Evolutionary conservation across 2,888 invertebrate genomes (phyloP), one percentile per base, ranked within the genome.

Genomic region (Caprella mutica): DNA sequence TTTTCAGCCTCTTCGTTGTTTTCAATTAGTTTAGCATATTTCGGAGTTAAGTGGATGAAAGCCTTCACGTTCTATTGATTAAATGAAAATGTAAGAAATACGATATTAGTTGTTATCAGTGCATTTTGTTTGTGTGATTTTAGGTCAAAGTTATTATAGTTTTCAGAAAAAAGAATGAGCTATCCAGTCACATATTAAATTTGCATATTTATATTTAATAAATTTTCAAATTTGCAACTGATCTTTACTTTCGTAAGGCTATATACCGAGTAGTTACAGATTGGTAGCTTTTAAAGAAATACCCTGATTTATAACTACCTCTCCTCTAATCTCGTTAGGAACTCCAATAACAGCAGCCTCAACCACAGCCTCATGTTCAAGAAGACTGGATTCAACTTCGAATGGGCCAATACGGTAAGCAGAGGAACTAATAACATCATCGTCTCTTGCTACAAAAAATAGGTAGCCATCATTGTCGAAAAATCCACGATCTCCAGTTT

Each of bases 341-440:
- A 72, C 73, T 56, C 74, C 71, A 24, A 75, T 73, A 8, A 73
- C 75, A 9, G 75, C 76, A 17, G 73, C 73, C 65, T 76, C 76
- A n/a, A 71, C 66, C 2, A 76, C 75, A 14, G 74, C 73, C 19
- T 73, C 73, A 65, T 76, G 76, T 55, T 73, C 72, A 50, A 73
- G 66, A 27, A 76, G 65, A 3, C 72, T 74, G 65, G 73, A 74
- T 67, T 76, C 76, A 12, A 76, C 74, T 67, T 76, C 76, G 69
- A 73, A 73, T 5, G 76, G 76, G 23, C 76, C 75, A 56, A 76
- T 75, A 5, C 76, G 68, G 56, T 71, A 71, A 74, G 75, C 75
- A n/a, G 75, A 67, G 14, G 73, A 73, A 30, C 70, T 70, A 8
- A 76, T 76, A 60, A 76, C 70, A 65, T 76, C 76, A 68, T 76